Percentiles rank a stretch among this genome's conserved stretches.
Evolutionary conservation across 2,113 vertebrate genomes (phyloP).

Genomic region (Strix uralensis): DNA sequence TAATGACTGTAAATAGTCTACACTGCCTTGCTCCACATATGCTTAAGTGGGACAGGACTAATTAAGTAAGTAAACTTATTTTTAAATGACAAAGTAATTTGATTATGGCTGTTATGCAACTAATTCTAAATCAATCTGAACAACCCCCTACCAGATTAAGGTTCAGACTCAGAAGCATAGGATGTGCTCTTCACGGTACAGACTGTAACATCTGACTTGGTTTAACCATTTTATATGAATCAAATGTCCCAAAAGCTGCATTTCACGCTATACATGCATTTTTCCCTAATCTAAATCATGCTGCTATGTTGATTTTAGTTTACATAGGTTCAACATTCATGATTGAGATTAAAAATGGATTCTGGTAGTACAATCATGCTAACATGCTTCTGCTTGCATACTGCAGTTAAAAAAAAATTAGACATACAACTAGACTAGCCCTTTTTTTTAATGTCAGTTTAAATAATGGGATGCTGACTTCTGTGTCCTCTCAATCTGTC

Average conservation of each 20-base stretch:
- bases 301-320: background rate
- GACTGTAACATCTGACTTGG: background rate
- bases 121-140: background rate
- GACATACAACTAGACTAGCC: background rate
- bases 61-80: constrained; percentile 40
- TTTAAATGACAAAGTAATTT: constrained; percentile 38
- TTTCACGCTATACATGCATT: background rate
- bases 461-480: background rate
- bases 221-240: background rate
- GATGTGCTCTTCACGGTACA: background rate
- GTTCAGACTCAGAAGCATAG: background rate
- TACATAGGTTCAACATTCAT: background rate
- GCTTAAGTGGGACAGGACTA: constrained; percentile 16
- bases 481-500: background rate
- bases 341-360: background rate
- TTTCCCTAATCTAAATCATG: background rate
- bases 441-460: background rate
- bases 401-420: background rate
- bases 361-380: background rate
- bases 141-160: background rate
- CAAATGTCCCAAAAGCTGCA: background rate
- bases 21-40: background rate
- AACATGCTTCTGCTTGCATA: background rate
- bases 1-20: background rate
- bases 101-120: constrained; percentile 30